Base-by-base conservation (phyloP, 2,797 vertebrate species). In the Esox masquinongy region DNA sequence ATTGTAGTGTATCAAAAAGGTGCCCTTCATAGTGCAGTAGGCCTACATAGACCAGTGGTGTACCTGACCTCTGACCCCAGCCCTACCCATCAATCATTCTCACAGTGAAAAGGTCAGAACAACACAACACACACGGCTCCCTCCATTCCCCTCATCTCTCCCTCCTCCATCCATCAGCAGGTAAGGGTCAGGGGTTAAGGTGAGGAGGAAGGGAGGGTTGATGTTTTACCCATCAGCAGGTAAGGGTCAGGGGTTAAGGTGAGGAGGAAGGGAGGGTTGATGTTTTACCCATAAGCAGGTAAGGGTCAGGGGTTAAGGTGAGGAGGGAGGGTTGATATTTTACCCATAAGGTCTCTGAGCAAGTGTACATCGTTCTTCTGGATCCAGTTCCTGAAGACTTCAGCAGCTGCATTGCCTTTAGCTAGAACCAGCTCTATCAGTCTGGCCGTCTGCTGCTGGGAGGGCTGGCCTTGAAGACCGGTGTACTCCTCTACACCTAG, bases 331-430 rank as follows among this genome's bases (percentile, higher is more conserved):
- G 56, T 0, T 53, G 22, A 47, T 72, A 73, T 83, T 24, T 59
- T 92, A 96, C 97, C 96, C 94, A 98, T 97, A 83, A 99, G 93
- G 73, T 98, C 96, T 91, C 94, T 92, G 92, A 97, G 95, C 50
- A 99, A 92, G 7, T 92, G 86, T 70, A 97, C 94, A 11, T 99
- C 97, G 22, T 95, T 95, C 75, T 97, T 96, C 90, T 95, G 94
- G 74, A 99, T 95, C 90, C 95, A 96, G 88, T 93, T 97, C 88
- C 95, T 96, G 87, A 99, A 98, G 76, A 97, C 95, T 86, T 94
- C 96, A 5, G 96, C 96, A 3, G 97, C 95, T 47, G 95, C 94
- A 4, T 97, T 98, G 82, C 97, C 98, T 90, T 99, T 99, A 63
- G 94, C 95, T 87, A 99, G 91, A 77, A 99, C 76, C 1, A 95